Conservation (phyloP, 2,888 invertebrate species). For the Plutella xylostella region DNA sequence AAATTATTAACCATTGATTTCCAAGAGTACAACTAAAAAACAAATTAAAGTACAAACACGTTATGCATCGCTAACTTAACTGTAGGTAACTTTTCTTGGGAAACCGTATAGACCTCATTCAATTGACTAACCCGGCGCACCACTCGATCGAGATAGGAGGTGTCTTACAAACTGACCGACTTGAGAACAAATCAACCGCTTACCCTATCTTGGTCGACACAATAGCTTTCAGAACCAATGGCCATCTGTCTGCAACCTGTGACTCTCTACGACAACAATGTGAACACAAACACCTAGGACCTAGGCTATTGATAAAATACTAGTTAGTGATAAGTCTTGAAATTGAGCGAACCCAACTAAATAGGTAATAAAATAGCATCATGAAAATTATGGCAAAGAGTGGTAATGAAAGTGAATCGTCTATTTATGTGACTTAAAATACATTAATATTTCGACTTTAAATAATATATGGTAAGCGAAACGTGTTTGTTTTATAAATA, state of each 20-base stretch:
- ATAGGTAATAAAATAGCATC: slow-evolving; percentile 50
- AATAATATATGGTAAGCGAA: slow-evolving; percentile 18
- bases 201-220: slow-evolving; percentile 51
- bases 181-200: slow-evolving; percentile 28
- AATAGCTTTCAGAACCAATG: slow-evolving; percentile 15
- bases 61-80: slow-evolving; percentile 68
- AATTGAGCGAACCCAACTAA: slow-evolving; percentile 66
- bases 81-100: slow-evolving; percentile 70
- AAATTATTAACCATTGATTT: slow-evolving; percentile 71
- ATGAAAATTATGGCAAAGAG: slow-evolving; percentile 1
- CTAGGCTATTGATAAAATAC: slow-evolving; percentile 53
- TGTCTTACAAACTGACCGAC: no score
- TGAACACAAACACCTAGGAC: slow-evolving; percentile 32
- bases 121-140: slow-evolving; percentile 63
- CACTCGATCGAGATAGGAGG: slow-evolving; percentile 50
- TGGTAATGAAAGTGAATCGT: neutral
- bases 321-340: slow-evolving; percentile 54
- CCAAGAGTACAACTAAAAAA: slow-evolving; percentile 71
- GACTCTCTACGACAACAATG: slow-evolving; percentile 41
- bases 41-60: slow-evolving; percentile 71
- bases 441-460: neutral
- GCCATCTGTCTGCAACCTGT: slow-evolving; percentile 34
- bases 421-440: neutral
- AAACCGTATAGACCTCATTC: slow-evolving; percentile 47
- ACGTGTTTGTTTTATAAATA: slow-evolving; percentile 42